Percentiles rank a stretch among this genome's conserved stretches.
These are phyloP conservation scores for Drosophila parabipectinata DNA, from an alignment of 1,140 invertebrate species.

Conservation along the genomic window DNA sequence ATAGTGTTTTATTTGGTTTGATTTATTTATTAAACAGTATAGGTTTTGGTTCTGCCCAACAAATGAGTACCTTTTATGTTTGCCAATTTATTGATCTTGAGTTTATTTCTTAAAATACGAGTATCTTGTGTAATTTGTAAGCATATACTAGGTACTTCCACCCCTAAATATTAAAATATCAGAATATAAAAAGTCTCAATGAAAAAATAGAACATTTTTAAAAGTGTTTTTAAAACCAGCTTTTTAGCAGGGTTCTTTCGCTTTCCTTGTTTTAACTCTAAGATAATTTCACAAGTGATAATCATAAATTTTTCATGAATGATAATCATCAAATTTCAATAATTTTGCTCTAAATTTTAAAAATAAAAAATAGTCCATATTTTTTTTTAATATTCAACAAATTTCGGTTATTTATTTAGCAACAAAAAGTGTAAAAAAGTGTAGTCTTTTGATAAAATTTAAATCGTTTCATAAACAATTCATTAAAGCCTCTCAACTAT, in stretches of 20 bases:
- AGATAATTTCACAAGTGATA: too few relatives aligned
- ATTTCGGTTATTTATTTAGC: slow-evolving; percentile 38
- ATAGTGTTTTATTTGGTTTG: background rate
- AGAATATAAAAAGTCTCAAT: too few relatives aligned
- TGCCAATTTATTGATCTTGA: background rate
- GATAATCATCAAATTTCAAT: too few relatives aligned
- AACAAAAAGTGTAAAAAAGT: slow-evolving; percentile 10
- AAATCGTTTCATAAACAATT: slow-evolving; percentile 1
- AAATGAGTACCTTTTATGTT: background rate
- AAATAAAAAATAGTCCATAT: background rate
- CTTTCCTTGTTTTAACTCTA: too few relatives aligned
- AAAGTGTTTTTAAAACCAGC: too few relatives aligned
- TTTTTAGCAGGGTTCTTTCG: too few relatives aligned
- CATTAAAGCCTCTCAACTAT: background rate
- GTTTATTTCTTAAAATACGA: too few relatives aligned
- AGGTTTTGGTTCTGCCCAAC: background rate
- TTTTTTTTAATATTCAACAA: slow-evolving; percentile 41
- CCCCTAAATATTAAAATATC: too few relatives aligned
- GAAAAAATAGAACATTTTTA: too few relatives aligned
- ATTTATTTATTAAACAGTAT: background rate
- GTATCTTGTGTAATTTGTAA: too few relatives aligned
- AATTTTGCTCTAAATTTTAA: background rate
- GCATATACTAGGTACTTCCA: too few relatives aligned
- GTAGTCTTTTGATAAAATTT: slow-evolving; percentile 6
- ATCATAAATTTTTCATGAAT: too few relatives aligned